A percentile compares a stretch with the other conserved stretches of the same genome.
Evolutionary conservation across 2,113 vertebrate genomes (phyloP).

Genomic region (Anoplopoma fimbria): DNA sequence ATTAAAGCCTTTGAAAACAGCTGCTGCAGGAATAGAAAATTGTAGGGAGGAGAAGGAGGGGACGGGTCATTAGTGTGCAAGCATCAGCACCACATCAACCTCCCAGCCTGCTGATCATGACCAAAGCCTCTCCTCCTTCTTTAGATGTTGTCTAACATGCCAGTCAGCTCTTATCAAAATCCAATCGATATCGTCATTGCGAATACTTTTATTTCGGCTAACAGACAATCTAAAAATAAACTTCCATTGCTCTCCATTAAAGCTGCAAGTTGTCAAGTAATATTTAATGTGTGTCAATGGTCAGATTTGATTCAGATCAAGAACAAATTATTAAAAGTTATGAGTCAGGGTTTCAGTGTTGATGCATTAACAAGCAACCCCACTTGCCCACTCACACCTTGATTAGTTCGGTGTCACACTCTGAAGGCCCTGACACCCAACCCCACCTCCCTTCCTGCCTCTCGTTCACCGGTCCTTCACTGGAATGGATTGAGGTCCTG

Average conservation of each 20-base stretch:
- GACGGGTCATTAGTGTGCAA: slow-evolving; percentile 38
- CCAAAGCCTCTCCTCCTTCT: background rate
- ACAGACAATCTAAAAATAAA: background rate
- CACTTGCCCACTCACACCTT: slow-evolving; percentile 1
- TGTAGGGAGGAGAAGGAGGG: slow-evolving; percentile 16
- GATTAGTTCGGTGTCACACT: slow-evolving; percentile 43
- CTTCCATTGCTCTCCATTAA: background rate
- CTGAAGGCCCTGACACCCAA: slow-evolving; percentile 33
- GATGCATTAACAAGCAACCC: background rate
- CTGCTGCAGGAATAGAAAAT: slow-evolving; percentile 56
- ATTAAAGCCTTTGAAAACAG: slow-evolving; percentile 73
- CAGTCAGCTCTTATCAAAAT: slow-evolving; percentile 21
- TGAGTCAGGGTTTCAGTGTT: background rate
- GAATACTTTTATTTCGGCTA: slow-evolving; percentile 6
- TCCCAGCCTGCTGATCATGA: slow-evolving; percentile 31
- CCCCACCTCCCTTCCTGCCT: slow-evolving; percentile 25
- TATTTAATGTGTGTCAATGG: background rate
- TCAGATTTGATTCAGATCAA: background rate
- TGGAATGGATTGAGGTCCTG: slow-evolving; percentile 49
- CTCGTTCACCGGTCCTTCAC: slow-evolving; percentile 36
- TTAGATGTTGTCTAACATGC: background rate
- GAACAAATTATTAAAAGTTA: background rate
- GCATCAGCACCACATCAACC: slow-evolving; percentile 57
- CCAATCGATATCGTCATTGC: background rate
- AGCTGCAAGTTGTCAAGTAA: background rate